phyloP scores from a whole-genome alignment of 92 coral and sea anemone genomes.

The Diadumene lineata region DNA sequence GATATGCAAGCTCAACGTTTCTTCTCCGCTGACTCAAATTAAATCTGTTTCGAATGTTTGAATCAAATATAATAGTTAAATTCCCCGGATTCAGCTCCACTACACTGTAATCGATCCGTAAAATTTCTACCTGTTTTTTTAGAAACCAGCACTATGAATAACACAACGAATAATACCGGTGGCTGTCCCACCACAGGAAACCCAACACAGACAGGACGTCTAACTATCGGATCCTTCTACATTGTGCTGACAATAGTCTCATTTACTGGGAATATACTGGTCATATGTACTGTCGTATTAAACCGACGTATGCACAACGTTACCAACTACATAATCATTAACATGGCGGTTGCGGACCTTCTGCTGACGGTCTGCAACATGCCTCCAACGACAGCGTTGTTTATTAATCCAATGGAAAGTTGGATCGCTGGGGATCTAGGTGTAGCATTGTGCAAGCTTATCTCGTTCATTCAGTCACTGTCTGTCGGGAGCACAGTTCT shows the following conservation, averaged over 20 bases:
- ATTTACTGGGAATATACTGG: constrained; percentile 65
- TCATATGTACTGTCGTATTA: constrained; percentile 59
- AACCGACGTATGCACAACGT: constrained; percentile 80
- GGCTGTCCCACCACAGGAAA: not conserved
- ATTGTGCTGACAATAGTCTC: constrained; percentile 53
- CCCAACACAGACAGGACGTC: not conserved
- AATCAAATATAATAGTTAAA: too few relatives aligned
- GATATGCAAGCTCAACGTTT: too few relatives aligned
- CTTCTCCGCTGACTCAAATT: too few relatives aligned
- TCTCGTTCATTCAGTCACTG: constrained; percentile 66
- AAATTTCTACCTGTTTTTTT: too few relatives aligned
- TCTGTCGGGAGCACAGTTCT: constrained; percentile 80
- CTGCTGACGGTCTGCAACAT: constrained; percentile 66
- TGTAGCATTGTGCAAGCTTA: constrained; percentile 53
- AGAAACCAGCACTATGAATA: not conserved
- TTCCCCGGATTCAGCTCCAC: too few relatives aligned
- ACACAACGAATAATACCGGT: not conserved
- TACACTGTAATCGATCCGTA: too few relatives aligned
- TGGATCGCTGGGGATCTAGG: constrained; percentile 57
- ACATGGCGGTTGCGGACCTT: constrained; percentile 82
- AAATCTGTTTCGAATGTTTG: too few relatives aligned
- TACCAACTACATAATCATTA: constrained; percentile 78
- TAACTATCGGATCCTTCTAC: constrained; percentile 36
- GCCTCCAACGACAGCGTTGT: constrained; percentile 47
- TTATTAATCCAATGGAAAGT: constrained; percentile 13